Percentiles rank a stretch among this genome's conserved stretches.
Evolutionary conservation across 2,888 invertebrate genomes (phyloP).

Genomic region (Aporophyla nigra): DNA sequence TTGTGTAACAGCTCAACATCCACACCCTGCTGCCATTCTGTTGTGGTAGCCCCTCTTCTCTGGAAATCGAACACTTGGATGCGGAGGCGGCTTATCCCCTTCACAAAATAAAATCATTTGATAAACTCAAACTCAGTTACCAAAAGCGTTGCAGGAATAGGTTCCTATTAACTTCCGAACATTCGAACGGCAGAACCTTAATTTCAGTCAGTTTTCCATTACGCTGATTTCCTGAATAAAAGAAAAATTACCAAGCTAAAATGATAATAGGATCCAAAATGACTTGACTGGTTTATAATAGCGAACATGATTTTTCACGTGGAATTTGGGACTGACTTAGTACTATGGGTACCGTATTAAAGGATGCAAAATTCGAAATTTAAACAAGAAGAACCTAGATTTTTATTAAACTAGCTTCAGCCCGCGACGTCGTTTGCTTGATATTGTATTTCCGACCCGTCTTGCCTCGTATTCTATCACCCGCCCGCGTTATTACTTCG

Average conservation of each 20-base stretch:
- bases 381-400: not conserved
- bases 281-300: not conserved
- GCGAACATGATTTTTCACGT: not conserved
- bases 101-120: too few species aligned
- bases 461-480: too few species aligned
- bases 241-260: conserved; percentile 27
- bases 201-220: conserved; percentile 38
- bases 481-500: too few species aligned
- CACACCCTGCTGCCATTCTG: too few species aligned
- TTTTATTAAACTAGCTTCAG: too few species aligned
- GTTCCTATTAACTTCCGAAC: conserved; percentile 16
- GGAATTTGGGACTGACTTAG: not conserved
- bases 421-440: not conserved
- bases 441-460: not conserved
- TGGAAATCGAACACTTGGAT: too few species aligned
- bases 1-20: too few species aligned
- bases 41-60: too few species aligned
- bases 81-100: too few species aligned
- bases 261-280: conserved; percentile 14
- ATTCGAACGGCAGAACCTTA: conserved; percentile 8
- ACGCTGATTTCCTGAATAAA: conserved; percentile 18
- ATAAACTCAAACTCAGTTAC: not conserved
- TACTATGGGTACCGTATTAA: not conserved
- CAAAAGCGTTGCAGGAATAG: not conserved
- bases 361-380: not conserved